Percentiles rank a stretch among this genome's conserved stretches.
Evolutionary conservation across 1,140 invertebrate species (phyloP).

Genomic region (Zophobas morio): DNA sequence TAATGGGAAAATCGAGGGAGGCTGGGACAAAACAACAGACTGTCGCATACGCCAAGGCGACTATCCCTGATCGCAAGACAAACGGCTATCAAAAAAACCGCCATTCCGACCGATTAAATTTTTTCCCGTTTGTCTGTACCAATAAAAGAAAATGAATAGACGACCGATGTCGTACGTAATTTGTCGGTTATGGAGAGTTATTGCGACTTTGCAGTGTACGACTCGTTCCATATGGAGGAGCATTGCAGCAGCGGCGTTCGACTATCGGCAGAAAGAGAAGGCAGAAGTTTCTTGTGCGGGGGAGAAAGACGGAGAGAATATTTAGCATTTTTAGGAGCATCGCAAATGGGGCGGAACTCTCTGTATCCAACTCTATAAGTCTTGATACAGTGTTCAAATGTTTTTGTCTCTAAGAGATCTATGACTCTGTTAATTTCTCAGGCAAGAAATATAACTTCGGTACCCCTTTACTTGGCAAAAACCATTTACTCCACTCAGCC

Average conservation of each 20-base stretch:
- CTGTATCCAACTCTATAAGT: conserved; percentile 53
- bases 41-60: conserved; percentile 47
- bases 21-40: conserved; percentile 56
- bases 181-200: background rate
- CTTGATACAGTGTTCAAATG: conserved; percentile 55
- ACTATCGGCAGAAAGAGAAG: conserved; percentile 13
- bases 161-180: conserved; percentile 1
- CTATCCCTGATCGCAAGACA: conserved; percentile 25
- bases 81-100: conserved; percentile 23
- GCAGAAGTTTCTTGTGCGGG: background rate
- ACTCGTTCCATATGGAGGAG: conserved; percentile 17
- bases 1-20: conserved; percentile 62
- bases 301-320: conserved; percentile 6
- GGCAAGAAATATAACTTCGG: conserved; percentile 54
- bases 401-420: conserved; percentile 56
- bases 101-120: conserved; percentile 29
- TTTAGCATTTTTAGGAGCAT: conserved; percentile 47
- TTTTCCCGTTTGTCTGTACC: background rate
- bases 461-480: conserved; percentile 46
- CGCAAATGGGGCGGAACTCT: conserved; percentile 51
- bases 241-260: conserved; percentile 17
- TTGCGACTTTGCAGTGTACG: conserved; percentile 19
- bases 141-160: conserved; percentile 13
- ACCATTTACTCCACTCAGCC: conserved; percentile 42
- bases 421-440: conserved; percentile 57